Evolutionary conservation across 2,888 invertebrate species (phyloP), one percentile per base, ranked within the genome.

Genomic region (Pandemis corylana): DNA sequence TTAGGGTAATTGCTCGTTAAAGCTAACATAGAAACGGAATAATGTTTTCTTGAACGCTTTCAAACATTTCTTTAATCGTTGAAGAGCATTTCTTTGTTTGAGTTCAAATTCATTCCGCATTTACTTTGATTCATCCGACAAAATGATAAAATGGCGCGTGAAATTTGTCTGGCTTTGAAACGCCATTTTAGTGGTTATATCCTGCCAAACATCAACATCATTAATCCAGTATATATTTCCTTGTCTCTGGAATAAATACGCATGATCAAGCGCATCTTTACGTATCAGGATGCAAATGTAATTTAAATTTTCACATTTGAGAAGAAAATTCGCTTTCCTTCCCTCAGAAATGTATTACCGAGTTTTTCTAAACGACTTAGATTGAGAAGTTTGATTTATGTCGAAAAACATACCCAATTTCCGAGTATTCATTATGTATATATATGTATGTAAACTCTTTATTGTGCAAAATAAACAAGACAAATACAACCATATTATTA

Each of bases 181-280:
- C 28, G n/a, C 53, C 41, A 41, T 41, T 67, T 20, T 9, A 65
- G 49, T 49, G 59, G 59, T 7, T 44, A 28, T 7, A 65, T 65
- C 36, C 49, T 36, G 65, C 65, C 49, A 65, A 65, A n/a, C n/a
- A 28, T 67, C 68, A 65, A 42, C 15, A 66, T 51, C 49, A 68
- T 74, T 74, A 68, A 76, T 72, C 46, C 46, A 13, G 42, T 49
- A 42, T 63, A 71, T 69, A 49, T 65, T 65, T 65, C 28, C 49
- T n/a, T 59, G 28, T 66, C 59, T 28, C 28, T 59, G 5, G 59
- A 28, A 59, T 28, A 59, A 56, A 56, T 20, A 15, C 15, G 56
- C 20, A 15, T n/a, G 15, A 15, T 5, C 56, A 20, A 20, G 9
- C 13, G 13, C 15, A 20, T 56, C 1, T 15, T 53, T 56, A 20